Conservation (phyloP, 2,888 invertebrate species). For the Limnephilus rhombicus region DNA sequence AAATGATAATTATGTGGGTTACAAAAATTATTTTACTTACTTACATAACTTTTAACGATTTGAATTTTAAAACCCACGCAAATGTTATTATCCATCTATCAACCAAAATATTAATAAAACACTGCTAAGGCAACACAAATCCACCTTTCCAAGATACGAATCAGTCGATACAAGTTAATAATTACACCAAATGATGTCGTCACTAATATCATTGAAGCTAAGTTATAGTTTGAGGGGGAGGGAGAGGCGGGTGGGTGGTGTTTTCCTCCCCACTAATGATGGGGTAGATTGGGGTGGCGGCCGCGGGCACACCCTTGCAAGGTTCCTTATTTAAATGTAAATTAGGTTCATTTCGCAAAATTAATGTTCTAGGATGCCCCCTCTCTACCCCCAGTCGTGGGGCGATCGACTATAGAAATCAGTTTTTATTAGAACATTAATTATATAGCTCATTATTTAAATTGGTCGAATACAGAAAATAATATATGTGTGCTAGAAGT, state of each 20-base stretch:
- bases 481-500: too few relatives aligned
- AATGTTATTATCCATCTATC: too few relatives aligned
- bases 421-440: not conserved
- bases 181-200: slow-evolving; percentile 51
- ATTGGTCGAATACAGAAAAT: too few relatives aligned
- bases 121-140: not conserved
- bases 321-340: slow-evolving; percentile 92
- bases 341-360: slow-evolving; percentile 94
- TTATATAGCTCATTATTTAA: too few relatives aligned
- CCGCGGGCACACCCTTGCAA: slow-evolving; percentile 68
- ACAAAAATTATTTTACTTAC: too few relatives aligned
- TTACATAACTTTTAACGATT: too few relatives aligned
- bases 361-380: slow-evolving; percentile 83
- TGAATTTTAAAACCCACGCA: too few relatives aligned
- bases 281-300: slow-evolving; percentile 73
- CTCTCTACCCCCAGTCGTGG: slow-evolving; percentile 68
- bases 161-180: slow-evolving; percentile 19
- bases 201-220: slow-evolving; percentile 42
- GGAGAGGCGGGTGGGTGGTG: slow-evolving; percentile 6
- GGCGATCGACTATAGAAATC: slow-evolving; percentile 57
- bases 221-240: slow-evolving; percentile 65
- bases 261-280: slow-evolving; percentile 67
- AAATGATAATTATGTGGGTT: too few relatives aligned
- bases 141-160: not conserved
- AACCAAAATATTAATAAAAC: too few relatives aligned